A percentile compares a stretch with the other conserved stretches of the same genome.
Conservation (phyloP, 2,113 vertebrate species). For the Capra hircus region DNA sequence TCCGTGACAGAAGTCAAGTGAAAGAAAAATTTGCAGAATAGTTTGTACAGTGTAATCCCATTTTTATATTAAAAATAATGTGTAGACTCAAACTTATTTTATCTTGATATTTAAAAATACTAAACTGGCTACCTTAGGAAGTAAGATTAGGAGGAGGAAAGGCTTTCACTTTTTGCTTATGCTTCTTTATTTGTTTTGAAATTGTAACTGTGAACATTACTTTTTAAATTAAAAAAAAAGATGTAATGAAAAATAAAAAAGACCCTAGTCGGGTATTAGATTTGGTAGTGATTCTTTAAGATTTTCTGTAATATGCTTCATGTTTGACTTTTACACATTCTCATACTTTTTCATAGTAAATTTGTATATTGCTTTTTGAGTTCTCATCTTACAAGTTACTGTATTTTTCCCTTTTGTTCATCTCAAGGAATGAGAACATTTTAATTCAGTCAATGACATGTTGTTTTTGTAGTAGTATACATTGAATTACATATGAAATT, state of each 20-base stretch:
- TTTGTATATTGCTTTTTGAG: not conserved
- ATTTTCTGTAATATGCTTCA: not conserved
- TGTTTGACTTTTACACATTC: not conserved
- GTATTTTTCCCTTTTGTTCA: not conserved
- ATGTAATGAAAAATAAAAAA: not conserved
- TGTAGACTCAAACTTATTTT: not conserved
- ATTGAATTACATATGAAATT: not conserved
- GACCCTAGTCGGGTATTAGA: not conserved
- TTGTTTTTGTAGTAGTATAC: not conserved
- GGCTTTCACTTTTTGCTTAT: not conserved
- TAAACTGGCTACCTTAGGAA: not conserved
- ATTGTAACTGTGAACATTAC: not conserved
- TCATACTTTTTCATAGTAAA: constrained; percentile 13
- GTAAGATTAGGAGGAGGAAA: not conserved
- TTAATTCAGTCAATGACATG: not conserved
- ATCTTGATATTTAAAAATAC: not conserved
- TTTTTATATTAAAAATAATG: not conserved
- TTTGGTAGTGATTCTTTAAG: not conserved
- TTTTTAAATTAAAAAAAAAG: not conserved
- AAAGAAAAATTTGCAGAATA: not conserved
- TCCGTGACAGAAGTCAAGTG: not conserved
- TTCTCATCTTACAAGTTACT: not conserved
- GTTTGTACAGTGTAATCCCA: not conserved
- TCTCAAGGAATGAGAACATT: not conserved
- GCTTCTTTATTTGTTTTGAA: constrained; percentile 17